phyloP scores from a whole-genome alignment of 2,888 invertebrate species.

The Epinotia brunnichana region DNA sequence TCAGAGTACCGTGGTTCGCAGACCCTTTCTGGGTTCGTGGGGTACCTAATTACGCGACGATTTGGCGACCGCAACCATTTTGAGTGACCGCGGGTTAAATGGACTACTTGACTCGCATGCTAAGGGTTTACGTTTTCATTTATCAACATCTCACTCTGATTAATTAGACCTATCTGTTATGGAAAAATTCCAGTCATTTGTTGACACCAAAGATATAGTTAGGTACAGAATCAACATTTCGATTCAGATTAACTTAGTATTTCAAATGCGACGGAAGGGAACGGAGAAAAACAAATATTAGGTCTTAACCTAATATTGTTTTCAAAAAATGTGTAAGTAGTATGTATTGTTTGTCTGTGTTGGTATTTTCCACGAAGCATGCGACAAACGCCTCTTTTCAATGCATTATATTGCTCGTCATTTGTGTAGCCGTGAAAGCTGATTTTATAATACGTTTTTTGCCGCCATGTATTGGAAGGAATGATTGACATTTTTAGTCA shows the following conservation, averaged over 20 bases:
- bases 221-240: not conserved
- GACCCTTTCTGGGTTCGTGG: conserved; percentile 33
- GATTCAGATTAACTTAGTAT: not conserved
- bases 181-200: not conserved
- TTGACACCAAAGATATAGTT: not conserved
- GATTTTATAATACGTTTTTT: not conserved
- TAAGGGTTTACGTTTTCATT: conserved; percentile 43
- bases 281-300: too few species aligned
- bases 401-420: too few species aligned
- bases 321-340: too few species aligned
- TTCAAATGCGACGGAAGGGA: too few species aligned
- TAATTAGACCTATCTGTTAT: conserved; percentile 9
- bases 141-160: conserved; percentile 37
- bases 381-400: too few species aligned
- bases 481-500: not conserved
- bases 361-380: too few species aligned
- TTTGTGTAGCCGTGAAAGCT: not conserved
- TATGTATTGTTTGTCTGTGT: too few species aligned
- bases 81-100: conserved; percentile 47
- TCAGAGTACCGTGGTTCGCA: conserved; percentile 31
- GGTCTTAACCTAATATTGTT: too few species aligned
- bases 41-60: conserved; percentile 39
- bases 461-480: not conserved
- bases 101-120: conserved; percentile 43
- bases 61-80: conserved; percentile 46